A percentile compares a stretch with the other conserved stretches of the same genome.
These are phyloP conservation scores for Drosophila littoralis DNA, from an alignment of 1,140 invertebrate species.

Conservation along the genomic window DNA sequence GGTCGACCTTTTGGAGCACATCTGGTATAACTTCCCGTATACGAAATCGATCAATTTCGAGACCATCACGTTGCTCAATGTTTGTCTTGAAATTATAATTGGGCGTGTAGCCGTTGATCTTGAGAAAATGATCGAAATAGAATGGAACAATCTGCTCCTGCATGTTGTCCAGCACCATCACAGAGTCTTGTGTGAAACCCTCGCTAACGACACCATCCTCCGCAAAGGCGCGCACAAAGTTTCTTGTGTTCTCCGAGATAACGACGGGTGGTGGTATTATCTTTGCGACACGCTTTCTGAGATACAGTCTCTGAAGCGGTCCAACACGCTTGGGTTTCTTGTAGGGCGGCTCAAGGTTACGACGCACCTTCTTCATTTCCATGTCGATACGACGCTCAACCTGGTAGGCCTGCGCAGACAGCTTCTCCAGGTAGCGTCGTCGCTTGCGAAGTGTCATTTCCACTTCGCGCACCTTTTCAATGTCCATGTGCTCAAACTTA, in stretches of 20 bases:
- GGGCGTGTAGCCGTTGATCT: slow-evolving; percentile 78
- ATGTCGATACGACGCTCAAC: slow-evolving; percentile 74
- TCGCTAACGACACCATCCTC: slow-evolving; percentile 59
- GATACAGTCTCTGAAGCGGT: slow-evolving; percentile 53
- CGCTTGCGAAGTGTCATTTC: slow-evolving; percentile 58
- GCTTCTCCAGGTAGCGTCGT: slow-evolving; percentile 60
- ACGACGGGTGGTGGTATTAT: slow-evolving; percentile 16
- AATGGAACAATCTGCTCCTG: slow-evolving; percentile 81
- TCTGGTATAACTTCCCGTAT: slow-evolving; percentile 68
- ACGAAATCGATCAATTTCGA: slow-evolving; percentile 61
- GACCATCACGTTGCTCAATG: slow-evolving; percentile 71
- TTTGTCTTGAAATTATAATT: slow-evolving; percentile 83
- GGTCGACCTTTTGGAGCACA: slow-evolving; percentile 58
- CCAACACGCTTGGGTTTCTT: slow-evolving; percentile 59
- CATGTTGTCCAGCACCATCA: slow-evolving; percentile 60
- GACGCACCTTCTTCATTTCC: slow-evolving; percentile 74
- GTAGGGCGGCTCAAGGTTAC: slow-evolving; percentile 74
- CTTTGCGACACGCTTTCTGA: slow-evolving; percentile 55
- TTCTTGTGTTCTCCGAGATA: slow-evolving; percentile 67
- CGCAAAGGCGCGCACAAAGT: slow-evolving; percentile 74
- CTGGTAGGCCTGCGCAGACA: slow-evolving; percentile 69
- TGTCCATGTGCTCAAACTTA: slow-evolving; percentile 72
- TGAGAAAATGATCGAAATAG: slow-evolving; percentile 82
- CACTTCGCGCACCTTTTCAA: slow-evolving; percentile 42
- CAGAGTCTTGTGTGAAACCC: slow-evolving; percentile 46